Evolutionary conservation across 2,888 invertebrate species (phyloP).

Genomic region (Ophion costatus): DNA sequence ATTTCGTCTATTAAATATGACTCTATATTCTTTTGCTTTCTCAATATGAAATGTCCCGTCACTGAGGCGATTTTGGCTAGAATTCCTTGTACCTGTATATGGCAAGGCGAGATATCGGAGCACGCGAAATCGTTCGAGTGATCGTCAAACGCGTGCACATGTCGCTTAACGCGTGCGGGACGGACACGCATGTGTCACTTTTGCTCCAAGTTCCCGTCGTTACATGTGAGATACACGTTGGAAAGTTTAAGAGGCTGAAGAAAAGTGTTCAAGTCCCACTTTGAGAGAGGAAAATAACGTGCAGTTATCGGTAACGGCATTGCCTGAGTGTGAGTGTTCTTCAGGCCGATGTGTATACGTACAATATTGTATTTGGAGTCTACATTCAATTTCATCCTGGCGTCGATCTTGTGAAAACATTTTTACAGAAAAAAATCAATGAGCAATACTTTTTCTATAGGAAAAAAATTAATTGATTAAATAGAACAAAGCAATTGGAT

Average conservation of each 20-base stretch:
- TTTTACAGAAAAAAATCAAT: no score
- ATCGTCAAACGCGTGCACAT: slow-evolving; percentile 3
- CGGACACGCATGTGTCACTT: slow-evolving; percentile 29
- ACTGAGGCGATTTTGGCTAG: neutral
- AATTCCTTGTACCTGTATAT: neutral
- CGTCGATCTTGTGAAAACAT: no score
- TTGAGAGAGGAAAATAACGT: slow-evolving; percentile 44
- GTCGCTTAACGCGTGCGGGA: slow-evolving; percentile 3
- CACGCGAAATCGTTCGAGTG: neutral
- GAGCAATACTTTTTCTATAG: no score
- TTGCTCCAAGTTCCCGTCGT: slow-evolving; percentile 38
- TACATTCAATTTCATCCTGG: no score
- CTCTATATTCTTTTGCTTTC: neutral
- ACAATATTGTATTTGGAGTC: neutral
- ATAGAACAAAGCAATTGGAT: no score
- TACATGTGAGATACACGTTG: slow-evolving; percentile 57
- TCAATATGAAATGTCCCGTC: neutral
- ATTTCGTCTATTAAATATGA: neutral
- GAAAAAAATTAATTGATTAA: no score
- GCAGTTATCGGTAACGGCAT: slow-evolving; percentile 27
- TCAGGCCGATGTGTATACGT: neutral
- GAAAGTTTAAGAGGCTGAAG: slow-evolving; percentile 64
- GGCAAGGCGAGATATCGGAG: slow-evolving; percentile 10
- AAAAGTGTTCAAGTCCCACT: slow-evolving; percentile 61
- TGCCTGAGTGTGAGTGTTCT: slow-evolving; percentile 40